Evolutionary conservation across 2,888 invertebrate genomes (phyloP).

Genomic region (Cosmorhoe ocellata): DNA sequence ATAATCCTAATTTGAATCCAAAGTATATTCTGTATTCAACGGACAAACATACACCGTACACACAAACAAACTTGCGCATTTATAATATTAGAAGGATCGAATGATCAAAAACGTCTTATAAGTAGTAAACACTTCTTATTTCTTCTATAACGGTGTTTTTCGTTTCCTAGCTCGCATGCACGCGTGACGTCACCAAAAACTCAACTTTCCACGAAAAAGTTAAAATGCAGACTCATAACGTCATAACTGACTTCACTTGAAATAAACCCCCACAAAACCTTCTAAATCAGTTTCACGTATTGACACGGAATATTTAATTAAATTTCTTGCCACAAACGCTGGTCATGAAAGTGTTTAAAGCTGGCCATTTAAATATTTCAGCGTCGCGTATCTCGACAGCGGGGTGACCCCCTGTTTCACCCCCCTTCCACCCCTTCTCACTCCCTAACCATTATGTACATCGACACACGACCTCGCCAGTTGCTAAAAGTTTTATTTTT

Average conservation of each 20-base stretch:
- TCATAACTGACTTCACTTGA: not conserved
- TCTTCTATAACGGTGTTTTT: too few relatives aligned
- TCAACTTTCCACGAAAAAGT: too few relatives aligned
- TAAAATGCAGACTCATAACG: too few relatives aligned
- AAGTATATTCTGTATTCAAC: too few relatives aligned
- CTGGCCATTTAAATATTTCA: constrained; percentile 19
- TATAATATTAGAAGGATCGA: too few relatives aligned
- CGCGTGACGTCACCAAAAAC: too few relatives aligned
- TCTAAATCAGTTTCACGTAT: constrained; percentile 10
- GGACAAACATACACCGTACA: too few relatives aligned
- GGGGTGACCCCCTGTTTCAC: constrained; percentile 11
- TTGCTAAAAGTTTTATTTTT: constrained; percentile 44
- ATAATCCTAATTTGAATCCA: too few relatives aligned
- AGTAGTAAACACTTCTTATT: too few relatives aligned
- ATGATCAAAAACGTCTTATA: too few relatives aligned
- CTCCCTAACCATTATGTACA: constrained; percentile 48
- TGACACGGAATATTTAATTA: constrained; percentile 14
- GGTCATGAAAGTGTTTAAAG: constrained; percentile 9
- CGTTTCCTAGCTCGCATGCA: too few relatives aligned
- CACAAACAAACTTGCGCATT: too few relatives aligned
- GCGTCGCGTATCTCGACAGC: constrained; percentile 31
- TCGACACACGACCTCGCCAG: constrained; percentile 54
- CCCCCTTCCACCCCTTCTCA: constrained; percentile 34
- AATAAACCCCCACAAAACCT: not conserved
- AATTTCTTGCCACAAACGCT: constrained; percentile 5